These are phyloP conservation scores for Tenthredo amoena DNA, from an alignment of 2,888 invertebrate species.

Conservation along the genomic window DNA sequence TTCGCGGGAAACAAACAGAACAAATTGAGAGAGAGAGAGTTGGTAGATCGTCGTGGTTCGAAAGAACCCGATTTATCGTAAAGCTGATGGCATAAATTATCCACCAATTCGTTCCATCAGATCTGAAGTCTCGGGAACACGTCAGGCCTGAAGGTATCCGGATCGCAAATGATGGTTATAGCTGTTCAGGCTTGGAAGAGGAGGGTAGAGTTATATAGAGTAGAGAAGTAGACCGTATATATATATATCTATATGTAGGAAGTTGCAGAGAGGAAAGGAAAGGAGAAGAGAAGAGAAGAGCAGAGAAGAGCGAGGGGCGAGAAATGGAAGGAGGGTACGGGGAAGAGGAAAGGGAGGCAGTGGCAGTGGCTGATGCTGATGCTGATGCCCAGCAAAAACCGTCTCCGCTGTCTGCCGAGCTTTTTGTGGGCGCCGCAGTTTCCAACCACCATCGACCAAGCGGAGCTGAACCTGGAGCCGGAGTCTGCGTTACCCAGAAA, in stretches of 20 bases:
- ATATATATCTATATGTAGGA: conserved; percentile 6
- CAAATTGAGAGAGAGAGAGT: conserved; percentile 15
- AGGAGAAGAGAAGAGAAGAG: conserved; percentile 69
- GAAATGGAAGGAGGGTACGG: conserved; percentile 71
- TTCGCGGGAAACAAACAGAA: not conserved
- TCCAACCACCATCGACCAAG: conserved; percentile 71
- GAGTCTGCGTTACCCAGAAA: conserved; percentile 58
- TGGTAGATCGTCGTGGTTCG: not conserved
- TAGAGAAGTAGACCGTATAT: conserved; percentile 27
- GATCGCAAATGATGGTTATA: conserved; percentile 44
- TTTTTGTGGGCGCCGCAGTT: conserved; percentile 77
- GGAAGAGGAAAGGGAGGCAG: conserved; percentile 69
- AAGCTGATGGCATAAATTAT: conserved; percentile 43
- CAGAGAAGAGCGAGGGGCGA: conserved; percentile 64
- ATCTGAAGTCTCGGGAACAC: conserved; percentile 28
- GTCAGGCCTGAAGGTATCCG: conserved; percentile 12
- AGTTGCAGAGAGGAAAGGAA: conserved; percentile 68
- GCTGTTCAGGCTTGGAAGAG: conserved; percentile 32
- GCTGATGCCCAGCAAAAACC: conserved; percentile 72
- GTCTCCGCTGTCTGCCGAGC: conserved; percentile 78
- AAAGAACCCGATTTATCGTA: conserved; percentile 37
- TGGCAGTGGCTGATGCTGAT: conserved; percentile 75
- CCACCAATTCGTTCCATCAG: conserved; percentile 38
- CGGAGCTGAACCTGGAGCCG: conserved; percentile 57
- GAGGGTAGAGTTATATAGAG: conserved; percentile 30